These are phyloP conservation scores for Nothura maculosa DNA, from an alignment of 2,797 vertebrate species.

Conservation along the genomic window DNA sequence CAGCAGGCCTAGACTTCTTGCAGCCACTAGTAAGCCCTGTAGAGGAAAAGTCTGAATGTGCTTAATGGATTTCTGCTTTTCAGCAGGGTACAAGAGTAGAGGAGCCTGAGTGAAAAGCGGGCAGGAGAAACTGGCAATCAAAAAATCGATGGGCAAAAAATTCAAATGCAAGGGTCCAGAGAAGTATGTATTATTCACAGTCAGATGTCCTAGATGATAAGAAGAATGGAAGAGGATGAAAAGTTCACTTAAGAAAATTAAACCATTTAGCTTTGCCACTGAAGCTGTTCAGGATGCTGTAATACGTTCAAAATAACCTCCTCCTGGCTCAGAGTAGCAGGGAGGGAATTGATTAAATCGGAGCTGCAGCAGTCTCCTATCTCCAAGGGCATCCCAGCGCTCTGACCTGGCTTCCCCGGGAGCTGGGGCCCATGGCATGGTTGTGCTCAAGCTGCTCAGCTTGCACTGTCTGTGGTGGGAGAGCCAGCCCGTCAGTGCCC, in stretches of 20 bases:
- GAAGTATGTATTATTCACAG: slow-evolving; percentile 35
- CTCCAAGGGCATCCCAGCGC: not conserved
- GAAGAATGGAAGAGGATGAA: not conserved
- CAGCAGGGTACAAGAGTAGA: slow-evolving; percentile 34
- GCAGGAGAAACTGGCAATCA: slow-evolving; percentile 21
- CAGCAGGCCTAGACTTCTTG: not conserved
- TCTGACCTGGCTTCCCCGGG: not conserved
- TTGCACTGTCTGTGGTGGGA: not conserved
- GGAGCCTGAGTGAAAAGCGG: slow-evolving; percentile 32
- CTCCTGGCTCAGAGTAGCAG: not conserved
- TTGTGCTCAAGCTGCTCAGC: not conserved
- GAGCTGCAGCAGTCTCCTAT: rapidly evolving
- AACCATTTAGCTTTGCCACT: not conserved
- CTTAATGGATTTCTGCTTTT: slow-evolving; percentile 53
- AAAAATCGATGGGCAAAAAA: not conserved
- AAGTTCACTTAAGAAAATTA: not conserved
- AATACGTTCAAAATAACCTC: not conserved
- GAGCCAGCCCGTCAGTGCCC: not conserved
- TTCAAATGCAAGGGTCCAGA: not conserved
- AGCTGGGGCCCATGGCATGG: no score
- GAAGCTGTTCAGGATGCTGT: not conserved
- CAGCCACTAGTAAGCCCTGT: not conserved
- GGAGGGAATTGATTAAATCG: not conserved
- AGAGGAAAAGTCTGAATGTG: slow-evolving; percentile 29
- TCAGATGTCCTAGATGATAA: not conserved